These are phyloP conservation scores for Drosophila anomelani DNA, from an alignment of 2,888 invertebrate species.

Conservation along the genomic window DNA sequence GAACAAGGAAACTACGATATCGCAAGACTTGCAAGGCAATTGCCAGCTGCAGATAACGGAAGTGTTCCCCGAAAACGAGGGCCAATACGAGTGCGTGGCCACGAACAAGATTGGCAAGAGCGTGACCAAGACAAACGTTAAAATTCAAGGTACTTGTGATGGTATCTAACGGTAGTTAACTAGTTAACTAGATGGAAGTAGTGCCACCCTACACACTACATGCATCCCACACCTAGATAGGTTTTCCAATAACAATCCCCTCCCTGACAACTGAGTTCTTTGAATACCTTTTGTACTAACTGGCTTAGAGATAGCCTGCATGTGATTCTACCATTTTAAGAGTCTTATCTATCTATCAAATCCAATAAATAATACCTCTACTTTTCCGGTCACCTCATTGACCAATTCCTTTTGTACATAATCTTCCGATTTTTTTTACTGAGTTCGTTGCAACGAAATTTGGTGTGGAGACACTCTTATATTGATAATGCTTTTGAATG, in stretches of 20 bases:
- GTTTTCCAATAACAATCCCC: constrained; percentile 58
- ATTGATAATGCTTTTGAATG: constrained; percentile 54
- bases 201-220: constrained; percentile 52
- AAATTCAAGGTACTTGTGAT: constrained; percentile 90
- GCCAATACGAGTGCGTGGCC: constrained; percentile 93
- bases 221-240: constrained; percentile 62
- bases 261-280: constrained; percentile 29
- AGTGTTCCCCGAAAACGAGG: constrained; percentile 96
- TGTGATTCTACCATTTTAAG: constrained; percentile 48
- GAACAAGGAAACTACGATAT: constrained; percentile 91
- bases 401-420: constrained; percentile 63
- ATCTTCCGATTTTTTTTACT: constrained; percentile 45
- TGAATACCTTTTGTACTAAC: constrained; percentile 57
- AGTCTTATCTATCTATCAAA: constrained; percentile 23
- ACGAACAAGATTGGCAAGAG: constrained; percentile 93
- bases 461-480: constrained; percentile 33
- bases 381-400: constrained; percentile 3
- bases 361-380: constrained; percentile 12
- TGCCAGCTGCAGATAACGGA: constrained; percentile 93
- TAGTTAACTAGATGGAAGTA: constrained; percentile 50
- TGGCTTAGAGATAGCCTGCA: constrained; percentile 51
- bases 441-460: constrained; percentile 44
- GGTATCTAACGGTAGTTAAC: constrained; percentile 55
- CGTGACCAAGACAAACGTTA: constrained; percentile 90
- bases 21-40: constrained; percentile 91